Evolutionary conservation across 2,888 invertebrate genomes (phyloP).

Genomic region (Ectemnius lituratus): DNA sequence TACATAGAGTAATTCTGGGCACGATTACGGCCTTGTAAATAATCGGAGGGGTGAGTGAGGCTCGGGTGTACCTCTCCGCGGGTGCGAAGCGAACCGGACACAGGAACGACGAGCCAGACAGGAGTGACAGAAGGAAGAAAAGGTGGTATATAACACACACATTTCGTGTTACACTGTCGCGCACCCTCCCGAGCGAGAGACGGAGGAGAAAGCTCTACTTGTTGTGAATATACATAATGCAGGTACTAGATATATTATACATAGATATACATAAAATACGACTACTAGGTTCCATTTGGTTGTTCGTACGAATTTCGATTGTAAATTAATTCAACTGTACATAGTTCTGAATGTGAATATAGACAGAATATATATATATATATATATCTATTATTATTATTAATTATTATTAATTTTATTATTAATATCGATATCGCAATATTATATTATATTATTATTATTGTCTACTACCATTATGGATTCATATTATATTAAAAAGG

Average conservation of each 20-base stretch:
- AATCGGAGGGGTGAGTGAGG: conserved; percentile 49
- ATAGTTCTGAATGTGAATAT: conserved; percentile 78
- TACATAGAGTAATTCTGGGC: conserved; percentile 58
- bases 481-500: conserved; percentile 77
- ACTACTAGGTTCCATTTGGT: conserved; percentile 69
- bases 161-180: conserved; percentile 55
- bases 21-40: conserved; percentile 68
- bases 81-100: background rate
- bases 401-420: conserved; percentile 67
- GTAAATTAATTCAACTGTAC: conserved; percentile 76
- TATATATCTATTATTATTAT: conserved; percentile 66
- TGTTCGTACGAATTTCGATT: conserved; percentile 73
- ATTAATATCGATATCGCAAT: conserved; percentile 58
- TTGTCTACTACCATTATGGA: conserved; percentile 76
- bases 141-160: conserved; percentile 21
- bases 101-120: conserved; percentile 4
- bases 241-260: conserved; percentile 65
- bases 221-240: conserved; percentile 72
- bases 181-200: conserved; percentile 36
- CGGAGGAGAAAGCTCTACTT: conserved; percentile 59
- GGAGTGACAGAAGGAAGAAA: background rate
- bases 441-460: conserved; percentile 69
- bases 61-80: conserved; percentile 29
- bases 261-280: conserved; percentile 59
- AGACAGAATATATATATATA: conserved; percentile 61